Percentiles rank a stretch among this genome's conserved stretches.
Conservation (phyloP, 1,140 invertebrate species). For the Catajapyx aquilonaris region DNA sequence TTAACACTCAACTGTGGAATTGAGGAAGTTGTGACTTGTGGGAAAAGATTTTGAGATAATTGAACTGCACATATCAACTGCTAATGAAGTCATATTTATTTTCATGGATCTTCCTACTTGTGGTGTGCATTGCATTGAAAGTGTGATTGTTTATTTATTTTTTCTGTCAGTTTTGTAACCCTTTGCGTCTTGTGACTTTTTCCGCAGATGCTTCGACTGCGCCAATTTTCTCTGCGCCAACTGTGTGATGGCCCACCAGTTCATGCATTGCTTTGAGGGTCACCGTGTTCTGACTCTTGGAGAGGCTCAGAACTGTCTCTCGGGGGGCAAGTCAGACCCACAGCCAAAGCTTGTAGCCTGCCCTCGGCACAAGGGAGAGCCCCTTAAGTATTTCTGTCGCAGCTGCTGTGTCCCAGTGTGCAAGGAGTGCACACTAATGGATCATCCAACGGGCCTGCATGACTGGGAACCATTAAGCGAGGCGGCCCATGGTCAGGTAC, state of each 20-base stretch:
- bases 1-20: too few relatives aligned
- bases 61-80: too few relatives aligned
- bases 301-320: conserved; percentile 22
- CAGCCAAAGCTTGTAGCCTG: conserved; percentile 44
- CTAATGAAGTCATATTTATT: too few relatives aligned
- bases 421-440: conserved; percentile 75
- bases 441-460: conserved; percentile 66
- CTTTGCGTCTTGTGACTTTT: conserved; percentile 19
- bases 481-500: conserved; percentile 58
- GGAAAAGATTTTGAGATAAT: too few relatives aligned
- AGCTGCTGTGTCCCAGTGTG: conserved; percentile 76
- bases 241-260: conserved; percentile 94
- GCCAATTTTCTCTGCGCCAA: conserved; percentile 85
- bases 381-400: conserved; percentile 76
- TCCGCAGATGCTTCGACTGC: conserved; percentile 70
- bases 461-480: conserved; percentile 65
- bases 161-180: too few relatives aligned
- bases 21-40: too few relatives aligned
- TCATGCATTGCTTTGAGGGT: conserved; percentile 95
- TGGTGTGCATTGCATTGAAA: conserved; percentile 10
- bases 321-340: not conserved
- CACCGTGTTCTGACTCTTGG: conserved; percentile 65
- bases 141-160: conserved; percentile 7
- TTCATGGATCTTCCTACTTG: too few relatives aligned
- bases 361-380: conserved; percentile 62